Evolutionary conservation across 1,140 invertebrate species (phyloP).

Genomic region (Sesamia nonagrioides): DNA sequence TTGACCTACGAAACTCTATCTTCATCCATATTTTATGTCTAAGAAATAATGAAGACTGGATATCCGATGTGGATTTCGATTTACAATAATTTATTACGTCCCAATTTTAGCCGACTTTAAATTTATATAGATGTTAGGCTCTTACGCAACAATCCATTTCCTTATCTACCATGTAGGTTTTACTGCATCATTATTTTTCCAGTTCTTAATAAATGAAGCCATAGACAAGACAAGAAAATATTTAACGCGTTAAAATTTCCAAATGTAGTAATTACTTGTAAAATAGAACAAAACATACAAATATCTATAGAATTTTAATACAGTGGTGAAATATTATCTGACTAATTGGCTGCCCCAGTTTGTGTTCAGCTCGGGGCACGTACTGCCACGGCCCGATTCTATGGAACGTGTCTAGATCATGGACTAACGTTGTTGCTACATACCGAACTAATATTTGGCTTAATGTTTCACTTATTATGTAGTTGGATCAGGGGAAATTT

Average conservation of each 20-base stretch:
- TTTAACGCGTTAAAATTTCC: no score
- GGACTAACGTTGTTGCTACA: slow-evolving; percentile 50
- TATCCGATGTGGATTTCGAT: not conserved
- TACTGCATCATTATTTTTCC: no score
- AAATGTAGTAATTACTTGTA: not conserved
- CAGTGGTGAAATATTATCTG: slow-evolving; percentile 53
- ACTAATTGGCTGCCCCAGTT: slow-evolving; percentile 72
- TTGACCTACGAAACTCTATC: slow-evolving; percentile 4
- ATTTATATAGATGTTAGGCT: not conserved
- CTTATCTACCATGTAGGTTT: not conserved
- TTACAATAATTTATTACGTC: not conserved
- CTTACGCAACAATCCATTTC: not conserved
- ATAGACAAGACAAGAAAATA: no score
- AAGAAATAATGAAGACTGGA: not conserved
- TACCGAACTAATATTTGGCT: slow-evolving; percentile 21
- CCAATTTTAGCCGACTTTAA: not conserved
- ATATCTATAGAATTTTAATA: slow-evolving; percentile 42
- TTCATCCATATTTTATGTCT: slow-evolving; percentile 7
- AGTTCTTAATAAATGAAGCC: no score
- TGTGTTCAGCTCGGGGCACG: slow-evolving; percentile 61
- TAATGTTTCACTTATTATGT: slow-evolving; percentile 18
- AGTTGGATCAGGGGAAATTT: slow-evolving; percentile 12
- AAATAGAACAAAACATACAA: slow-evolving; percentile 11
- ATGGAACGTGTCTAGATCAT: slow-evolving; percentile 68
- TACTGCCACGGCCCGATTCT: slow-evolving; percentile 62